Base-by-base conservation (phyloP, 1,140 invertebrate genomes). In the Brachionus sp. region DNA sequence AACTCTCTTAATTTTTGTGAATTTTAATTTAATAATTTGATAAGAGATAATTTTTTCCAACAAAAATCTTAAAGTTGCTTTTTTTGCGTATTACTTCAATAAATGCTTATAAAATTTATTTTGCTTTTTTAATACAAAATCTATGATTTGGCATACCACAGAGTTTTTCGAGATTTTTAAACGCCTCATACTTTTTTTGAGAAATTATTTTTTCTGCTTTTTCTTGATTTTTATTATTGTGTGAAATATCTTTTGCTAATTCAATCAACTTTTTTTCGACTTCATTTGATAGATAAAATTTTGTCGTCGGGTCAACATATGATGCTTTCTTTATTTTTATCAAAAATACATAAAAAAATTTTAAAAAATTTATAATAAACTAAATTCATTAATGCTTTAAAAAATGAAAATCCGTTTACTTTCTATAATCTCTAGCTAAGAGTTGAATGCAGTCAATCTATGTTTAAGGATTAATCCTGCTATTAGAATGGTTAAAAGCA, bases 151-250 rank as follows among this genome's bases (percentile, higher is more conserved):
- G 62, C 23, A 66, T 35, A 66, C 62, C 62, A 33, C 25, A 66
- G 23, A 66, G 62, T 66, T 66, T 66, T 66, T 66, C 23, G 62
- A 66, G 62, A 66, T 66, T 35, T 25, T 66, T 66, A 35, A 66
- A 66, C 29, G 29, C 29, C 23, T 35, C 62, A 66, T 29, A 12
- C 29, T 66, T 62, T 66, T 66, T 66, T 66, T 66, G 23, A 29
- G 29, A 66, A 35, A 66, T 66, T 66, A 66, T 66, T 66, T 66
- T 64, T 66, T 53, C 46, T 66, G 62, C 23, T 33, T 29, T 29
- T 66, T 9, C 23, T 66, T 29, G 23, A 66, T 66, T 66, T 35
- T 29, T 29, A 35, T 66, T 13, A 29, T 66, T 66, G 25, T 29
- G 23, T 66, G 62, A 29, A 29, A 25, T 66, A 7, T n/a, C 13